A percentile compares a stretch with the other conserved stretches of the same genome.
Conservation (phyloP, 2,888 invertebrate genomes). For the Apomyelois bistriatella region DNA sequence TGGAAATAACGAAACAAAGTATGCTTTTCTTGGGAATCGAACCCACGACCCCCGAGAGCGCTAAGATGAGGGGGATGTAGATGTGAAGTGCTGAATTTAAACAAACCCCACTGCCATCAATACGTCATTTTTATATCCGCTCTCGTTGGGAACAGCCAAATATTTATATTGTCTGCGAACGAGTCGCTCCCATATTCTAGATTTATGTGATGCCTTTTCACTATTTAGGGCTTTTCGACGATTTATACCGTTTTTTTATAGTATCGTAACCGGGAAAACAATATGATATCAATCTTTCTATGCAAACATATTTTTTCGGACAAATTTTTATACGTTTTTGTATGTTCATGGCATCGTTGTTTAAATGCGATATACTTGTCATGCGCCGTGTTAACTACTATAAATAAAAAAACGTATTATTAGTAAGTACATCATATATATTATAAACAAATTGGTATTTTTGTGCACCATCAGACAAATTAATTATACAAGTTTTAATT, state of each 20-base stretch:
- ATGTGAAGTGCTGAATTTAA: background rate
- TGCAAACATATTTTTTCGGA: background rate
- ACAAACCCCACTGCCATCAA: background rate
- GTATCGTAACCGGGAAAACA: background rate
- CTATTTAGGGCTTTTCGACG: background rate
- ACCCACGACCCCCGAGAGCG: no score
- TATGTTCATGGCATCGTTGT: background rate
- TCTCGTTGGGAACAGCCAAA: slow-evolving; percentile 34
- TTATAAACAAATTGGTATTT: no score
- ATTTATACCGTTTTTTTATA: background rate
- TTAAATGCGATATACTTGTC: no score
- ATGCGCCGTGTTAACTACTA: no score
- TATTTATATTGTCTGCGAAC: slow-evolving; percentile 62
- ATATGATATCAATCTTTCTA: background rate
- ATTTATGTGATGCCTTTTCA: slow-evolving; percentile 10
- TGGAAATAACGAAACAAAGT: no score
- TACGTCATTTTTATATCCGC: slow-evolving; percentile 10
- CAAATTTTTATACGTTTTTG: background rate
- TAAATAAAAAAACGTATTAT: no score
- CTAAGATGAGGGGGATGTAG: no score
- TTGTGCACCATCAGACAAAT: no score
- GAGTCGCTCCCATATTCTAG: slow-evolving; percentile 6
- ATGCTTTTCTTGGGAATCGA: no score
- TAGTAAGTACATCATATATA: no score
- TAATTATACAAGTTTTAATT: no score